Evolutionary conservation across 2,888 invertebrate genomes (phyloP).

Genomic region (Callyntrura sp.): DNA sequence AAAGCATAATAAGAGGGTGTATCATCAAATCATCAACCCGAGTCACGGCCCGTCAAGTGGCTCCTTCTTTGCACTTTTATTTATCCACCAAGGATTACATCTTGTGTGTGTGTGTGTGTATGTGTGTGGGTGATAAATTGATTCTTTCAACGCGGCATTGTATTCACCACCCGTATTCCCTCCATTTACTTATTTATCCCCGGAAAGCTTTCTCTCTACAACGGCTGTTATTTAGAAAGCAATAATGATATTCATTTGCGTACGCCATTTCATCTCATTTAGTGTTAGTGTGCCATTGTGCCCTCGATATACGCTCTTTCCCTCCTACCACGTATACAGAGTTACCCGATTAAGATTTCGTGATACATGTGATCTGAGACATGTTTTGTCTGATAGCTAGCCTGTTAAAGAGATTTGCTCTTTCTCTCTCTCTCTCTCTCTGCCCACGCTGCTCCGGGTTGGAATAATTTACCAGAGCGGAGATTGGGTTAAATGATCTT

Average conservation of each 20-base stretch:
- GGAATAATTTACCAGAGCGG: too few relatives aligned
- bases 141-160: constrained; percentile 55
- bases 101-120: constrained; percentile 50
- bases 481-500: too few relatives aligned
- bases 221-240: background rate
- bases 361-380: background rate
- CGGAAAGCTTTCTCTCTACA: background rate
- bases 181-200: background rate
- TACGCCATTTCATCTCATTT: background rate
- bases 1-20: background rate
- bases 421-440: background rate
- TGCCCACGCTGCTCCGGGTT: too few relatives aligned
- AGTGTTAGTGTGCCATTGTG: too few relatives aligned
- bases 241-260: constrained; percentile 14
- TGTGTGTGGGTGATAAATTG: constrained; percentile 70
- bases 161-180: background rate
- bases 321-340: too few relatives aligned
- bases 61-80: constrained; percentile 63
- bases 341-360: background rate
- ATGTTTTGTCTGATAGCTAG: background rate
- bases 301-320: background rate
- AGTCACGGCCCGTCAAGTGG: constrained; percentile 73
- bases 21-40: constrained; percentile 50
- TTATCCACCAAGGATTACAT: constrained; percentile 71
- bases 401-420: background rate